A percentile compares a stretch with the other conserved stretches of the same genome.
phyloP scores from a whole-genome alignment of 1,140 invertebrate species.

The Drosophila bocqueti region DNA sequence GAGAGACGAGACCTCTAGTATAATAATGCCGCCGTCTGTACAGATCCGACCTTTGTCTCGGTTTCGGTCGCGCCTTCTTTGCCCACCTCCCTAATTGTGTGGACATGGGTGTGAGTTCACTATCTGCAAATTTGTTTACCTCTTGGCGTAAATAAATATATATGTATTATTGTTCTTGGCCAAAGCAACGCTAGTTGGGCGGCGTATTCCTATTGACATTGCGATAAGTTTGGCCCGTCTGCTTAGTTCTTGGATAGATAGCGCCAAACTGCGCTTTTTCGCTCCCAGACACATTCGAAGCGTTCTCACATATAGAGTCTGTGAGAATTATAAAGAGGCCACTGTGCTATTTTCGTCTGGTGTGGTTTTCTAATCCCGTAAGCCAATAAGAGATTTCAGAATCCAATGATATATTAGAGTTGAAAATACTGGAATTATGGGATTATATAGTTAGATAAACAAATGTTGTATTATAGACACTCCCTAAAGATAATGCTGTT shows the following conservation, averaged over 20 bases:
- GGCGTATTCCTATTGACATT: constrained; percentile 57
- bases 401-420: neutral
- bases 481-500: neutral
- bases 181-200: constrained; percentile 17
- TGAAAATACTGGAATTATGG: neutral
- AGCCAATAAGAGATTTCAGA: constrained; percentile 13
- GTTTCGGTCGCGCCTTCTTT: constrained; percentile 6
- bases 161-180: constrained; percentile 30
- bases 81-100: constrained; percentile 28
- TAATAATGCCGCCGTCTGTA: constrained; percentile 8
- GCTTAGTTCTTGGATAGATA: constrained; percentile 21
- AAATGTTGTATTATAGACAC: neutral
- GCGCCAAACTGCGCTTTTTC: constrained; percentile 35
- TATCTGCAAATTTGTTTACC: constrained; percentile 74
- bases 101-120: constrained; percentile 33
- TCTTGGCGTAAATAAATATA: constrained; percentile 13
- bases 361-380: constrained; percentile 6
- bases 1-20: constrained; percentile 14
- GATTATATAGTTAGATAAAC: neutral
- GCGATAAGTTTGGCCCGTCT: constrained; percentile 57
- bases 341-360: constrained; percentile 6
- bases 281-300: neutral
- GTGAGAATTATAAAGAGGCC: constrained; percentile 6
- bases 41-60: constrained; percentile 51
- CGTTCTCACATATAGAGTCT: neutral